A percentile compares a stretch with the other conserved stretches of the same genome.
These are phyloP conservation scores for Pristionchus mayeri DNA, from an alignment of 2,888 invertebrate species.

Conservation along the genomic window DNA sequence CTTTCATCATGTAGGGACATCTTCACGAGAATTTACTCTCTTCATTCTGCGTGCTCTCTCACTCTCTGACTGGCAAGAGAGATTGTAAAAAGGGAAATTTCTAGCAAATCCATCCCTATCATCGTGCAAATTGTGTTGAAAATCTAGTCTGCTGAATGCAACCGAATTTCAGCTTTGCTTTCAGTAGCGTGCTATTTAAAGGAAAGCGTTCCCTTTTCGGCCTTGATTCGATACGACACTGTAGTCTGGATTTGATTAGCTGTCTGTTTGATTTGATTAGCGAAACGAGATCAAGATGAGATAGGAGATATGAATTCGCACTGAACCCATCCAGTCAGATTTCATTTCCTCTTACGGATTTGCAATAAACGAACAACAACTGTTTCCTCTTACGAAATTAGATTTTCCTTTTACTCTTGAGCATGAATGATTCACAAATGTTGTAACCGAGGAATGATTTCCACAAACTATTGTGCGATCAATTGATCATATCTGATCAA, in stretches of 20 bases:
- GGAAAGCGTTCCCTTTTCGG: not conserved
- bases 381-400: not conserved
- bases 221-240: not conserved
- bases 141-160: not conserved
- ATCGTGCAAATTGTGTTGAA: not conserved
- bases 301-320: not conserved
- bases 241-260: conserved; percentile 15
- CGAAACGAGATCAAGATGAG: not conserved
- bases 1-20: not conserved
- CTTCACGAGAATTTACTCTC: not conserved
- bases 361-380: not conserved
- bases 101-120: not conserved
- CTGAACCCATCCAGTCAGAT: not conserved
- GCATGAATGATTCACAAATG: not conserved
- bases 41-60: too few relatives aligned
- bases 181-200: not conserved
- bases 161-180: not conserved
- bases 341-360: not conserved
- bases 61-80: not conserved
- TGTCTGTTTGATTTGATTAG: conserved; percentile 23
- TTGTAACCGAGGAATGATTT: too few relatives aligned
- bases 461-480: too few relatives aligned
- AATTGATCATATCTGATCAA: too few relatives aligned
- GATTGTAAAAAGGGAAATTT: not conserved
- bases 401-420: not conserved